A percentile compares a stretch with the other conserved stretches of the same genome.
Conservation (phyloP, 2,888 invertebrate genomes). For the Amphipyra tragopoginis region DNA sequence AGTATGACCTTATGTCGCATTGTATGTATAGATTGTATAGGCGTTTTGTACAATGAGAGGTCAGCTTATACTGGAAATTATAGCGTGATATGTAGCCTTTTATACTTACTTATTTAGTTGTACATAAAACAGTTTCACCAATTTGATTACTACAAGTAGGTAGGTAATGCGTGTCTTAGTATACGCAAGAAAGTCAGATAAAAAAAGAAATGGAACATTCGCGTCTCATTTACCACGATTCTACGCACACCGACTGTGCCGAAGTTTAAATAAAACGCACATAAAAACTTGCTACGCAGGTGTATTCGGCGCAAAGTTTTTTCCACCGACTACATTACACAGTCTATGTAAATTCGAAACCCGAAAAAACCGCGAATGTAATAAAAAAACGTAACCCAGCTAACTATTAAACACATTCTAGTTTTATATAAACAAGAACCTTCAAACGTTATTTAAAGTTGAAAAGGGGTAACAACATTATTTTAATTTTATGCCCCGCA, state of each 20-base stretch:
- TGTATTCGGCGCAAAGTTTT: slow-evolving; percentile 37
- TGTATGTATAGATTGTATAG: too few relatives aligned
- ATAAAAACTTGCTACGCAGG: slow-evolving; percentile 38
- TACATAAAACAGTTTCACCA: too few relatives aligned
- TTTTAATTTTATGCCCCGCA: slow-evolving; percentile 69
- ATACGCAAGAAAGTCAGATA: slow-evolving; percentile 2
- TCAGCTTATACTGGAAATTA: too few relatives aligned
- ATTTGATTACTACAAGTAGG: too few relatives aligned
- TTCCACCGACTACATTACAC: slow-evolving; percentile 29
- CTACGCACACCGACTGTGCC: slow-evolving; percentile 13
- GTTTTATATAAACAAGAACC: slow-evolving; percentile 62
- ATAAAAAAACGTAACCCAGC: slow-evolving; percentile 40
- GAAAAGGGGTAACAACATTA: slow-evolving; percentile 67
- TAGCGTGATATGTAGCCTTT: too few relatives aligned
- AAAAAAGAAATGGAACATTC: slow-evolving; percentile 11
- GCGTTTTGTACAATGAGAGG: too few relatives aligned
- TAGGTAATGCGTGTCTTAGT: slow-evolving; percentile 6
- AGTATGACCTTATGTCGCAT: too few relatives aligned
- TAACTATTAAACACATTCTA: slow-evolving; percentile 42
- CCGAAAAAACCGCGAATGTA: slow-evolving; percentile 42
- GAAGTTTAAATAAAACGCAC: slow-evolving; percentile 33
- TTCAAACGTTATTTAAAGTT: slow-evolving; percentile 49
- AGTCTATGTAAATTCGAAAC: slow-evolving; percentile 44
- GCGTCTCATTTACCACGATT: slow-evolving; percentile 16
- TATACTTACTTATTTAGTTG: too few relatives aligned